A percentile compares a stretch with the other conserved stretches of the same genome.
Conservation (phyloP, 2,888 invertebrate species). For the Leptogaster cylindrica region DNA sequence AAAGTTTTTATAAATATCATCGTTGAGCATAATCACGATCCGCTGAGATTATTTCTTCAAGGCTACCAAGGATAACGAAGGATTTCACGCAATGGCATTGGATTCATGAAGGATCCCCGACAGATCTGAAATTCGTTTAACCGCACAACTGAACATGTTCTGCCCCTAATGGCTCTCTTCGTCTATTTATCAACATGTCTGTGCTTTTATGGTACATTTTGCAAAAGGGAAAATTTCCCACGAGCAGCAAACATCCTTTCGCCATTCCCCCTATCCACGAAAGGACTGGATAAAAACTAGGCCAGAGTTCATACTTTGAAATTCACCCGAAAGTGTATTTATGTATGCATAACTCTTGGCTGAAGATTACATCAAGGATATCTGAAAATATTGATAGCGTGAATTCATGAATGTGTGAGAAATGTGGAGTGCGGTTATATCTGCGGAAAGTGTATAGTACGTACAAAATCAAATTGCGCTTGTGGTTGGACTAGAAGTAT, state of each 20-base stretch:
- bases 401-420: neutral
- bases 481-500: neutral
- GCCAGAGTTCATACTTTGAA: neutral
- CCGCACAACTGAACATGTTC: slow-evolving; percentile 27
- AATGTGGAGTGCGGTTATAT: neutral
- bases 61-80: neutral
- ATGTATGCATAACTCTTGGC: slow-evolving; percentile 40
- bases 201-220: slow-evolving; percentile 29
- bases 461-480: slow-evolving; percentile 18
- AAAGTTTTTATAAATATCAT: too few species aligned
- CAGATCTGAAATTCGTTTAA: slow-evolving; percentile 28
- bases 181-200: slow-evolving; percentile 31
- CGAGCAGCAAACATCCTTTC: neutral
- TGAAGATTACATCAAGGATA: slow-evolving; percentile 36
- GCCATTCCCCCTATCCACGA: neutral
- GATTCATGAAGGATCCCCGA: neutral
- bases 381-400: slow-evolving; percentile 38
- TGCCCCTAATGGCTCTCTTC: slow-evolving; percentile 38
- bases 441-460: neutral
- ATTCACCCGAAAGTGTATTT: slow-evolving; percentile 10
- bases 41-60: neutral
- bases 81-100: neutral
- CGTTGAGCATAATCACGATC: too few species aligned
- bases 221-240: slow-evolving; percentile 30
- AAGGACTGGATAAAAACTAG: slow-evolving; percentile 24